These are phyloP conservation scores for Drosophila suzukii DNA, from an alignment of 1,140 invertebrate species.

Conservation along the genomic window DNA sequence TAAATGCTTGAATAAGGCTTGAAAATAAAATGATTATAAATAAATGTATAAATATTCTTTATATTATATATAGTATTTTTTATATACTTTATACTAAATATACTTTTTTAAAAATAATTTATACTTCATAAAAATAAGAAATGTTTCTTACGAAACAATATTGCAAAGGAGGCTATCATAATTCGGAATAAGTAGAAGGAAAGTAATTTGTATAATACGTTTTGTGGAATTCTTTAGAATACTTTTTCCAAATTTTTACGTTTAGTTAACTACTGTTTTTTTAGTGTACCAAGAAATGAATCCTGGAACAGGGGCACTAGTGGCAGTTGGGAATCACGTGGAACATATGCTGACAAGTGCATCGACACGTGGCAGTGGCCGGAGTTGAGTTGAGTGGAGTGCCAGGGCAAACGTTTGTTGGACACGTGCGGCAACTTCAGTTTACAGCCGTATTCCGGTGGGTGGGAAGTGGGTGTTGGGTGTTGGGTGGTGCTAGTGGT, in stretches of 20 bases:
- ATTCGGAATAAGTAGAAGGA: too few relatives aligned
- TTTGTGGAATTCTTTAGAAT: too few relatives aligned
- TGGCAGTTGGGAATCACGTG: conserved; percentile 59
- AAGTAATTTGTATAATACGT: too few relatives aligned
- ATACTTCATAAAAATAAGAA: too few relatives aligned
- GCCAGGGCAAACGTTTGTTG: conserved; percentile 67
- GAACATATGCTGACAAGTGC: conserved; percentile 79
- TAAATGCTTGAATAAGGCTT: too few relatives aligned
- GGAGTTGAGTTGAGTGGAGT: conserved; percentile 21
- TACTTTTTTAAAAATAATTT: too few relatives aligned
- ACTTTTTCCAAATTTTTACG: not conserved
- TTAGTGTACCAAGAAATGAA: conserved; percentile 9
- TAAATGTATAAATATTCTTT: too few relatives aligned
- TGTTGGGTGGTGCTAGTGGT: conserved; percentile 38
- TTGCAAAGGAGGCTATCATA: too few relatives aligned
- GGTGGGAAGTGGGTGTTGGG: conserved; percentile 10
- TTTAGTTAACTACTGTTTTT: not conserved
- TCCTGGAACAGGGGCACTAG: conserved; percentile 32
- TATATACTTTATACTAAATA: too few relatives aligned
- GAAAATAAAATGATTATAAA: too few relatives aligned
- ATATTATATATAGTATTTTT: too few relatives aligned
- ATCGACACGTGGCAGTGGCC: conserved; percentile 41
- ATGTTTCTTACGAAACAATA: too few relatives aligned
- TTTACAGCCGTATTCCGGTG: conserved; percentile 49
- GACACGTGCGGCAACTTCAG: conserved; percentile 76